phyloP scores from a whole-genome alignment of 1,140 invertebrate species.

The Microvelia longipes region DNA sequence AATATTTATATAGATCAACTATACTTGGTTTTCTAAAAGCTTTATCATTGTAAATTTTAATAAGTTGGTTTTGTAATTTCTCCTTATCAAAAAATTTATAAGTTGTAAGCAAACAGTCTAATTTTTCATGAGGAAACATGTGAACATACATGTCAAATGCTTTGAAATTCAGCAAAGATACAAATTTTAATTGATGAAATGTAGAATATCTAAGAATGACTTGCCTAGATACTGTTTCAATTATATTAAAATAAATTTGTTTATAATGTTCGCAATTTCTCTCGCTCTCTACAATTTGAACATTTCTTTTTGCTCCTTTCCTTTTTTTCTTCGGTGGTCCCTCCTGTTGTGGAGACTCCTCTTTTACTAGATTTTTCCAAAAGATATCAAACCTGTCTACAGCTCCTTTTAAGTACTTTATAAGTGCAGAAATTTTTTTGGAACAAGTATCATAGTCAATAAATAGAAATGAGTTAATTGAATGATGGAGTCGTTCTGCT shows the following conservation, averaged over 20 bases:
- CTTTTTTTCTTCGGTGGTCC: background rate
- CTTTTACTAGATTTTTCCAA: background rate
- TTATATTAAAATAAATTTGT: background rate
- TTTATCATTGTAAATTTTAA: background rate
- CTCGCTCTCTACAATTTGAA: too few species aligned
- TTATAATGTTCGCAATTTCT: background rate
- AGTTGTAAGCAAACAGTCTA: background rate
- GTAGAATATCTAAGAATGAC: background rate
- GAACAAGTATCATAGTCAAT: background rate
- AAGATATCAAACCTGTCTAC: background rate
- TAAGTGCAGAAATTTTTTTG: background rate
- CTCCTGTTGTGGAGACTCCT: background rate
- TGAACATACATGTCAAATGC: background rate
- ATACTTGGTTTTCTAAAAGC: background rate
- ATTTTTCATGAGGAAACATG: background rate
- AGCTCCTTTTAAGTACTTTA: background rate
- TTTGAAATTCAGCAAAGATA: background rate
- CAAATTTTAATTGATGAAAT: background rate
- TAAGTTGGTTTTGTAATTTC: background rate
- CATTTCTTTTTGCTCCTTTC: too few species aligned
- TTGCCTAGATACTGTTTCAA: background rate
- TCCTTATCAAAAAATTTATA: background rate
- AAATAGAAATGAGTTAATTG: background rate
- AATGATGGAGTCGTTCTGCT: background rate
- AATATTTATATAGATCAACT: background rate